phyloP scores from a whole-genome alignment of 2,113 vertebrate species.

The Colaptes auratus region DNA sequence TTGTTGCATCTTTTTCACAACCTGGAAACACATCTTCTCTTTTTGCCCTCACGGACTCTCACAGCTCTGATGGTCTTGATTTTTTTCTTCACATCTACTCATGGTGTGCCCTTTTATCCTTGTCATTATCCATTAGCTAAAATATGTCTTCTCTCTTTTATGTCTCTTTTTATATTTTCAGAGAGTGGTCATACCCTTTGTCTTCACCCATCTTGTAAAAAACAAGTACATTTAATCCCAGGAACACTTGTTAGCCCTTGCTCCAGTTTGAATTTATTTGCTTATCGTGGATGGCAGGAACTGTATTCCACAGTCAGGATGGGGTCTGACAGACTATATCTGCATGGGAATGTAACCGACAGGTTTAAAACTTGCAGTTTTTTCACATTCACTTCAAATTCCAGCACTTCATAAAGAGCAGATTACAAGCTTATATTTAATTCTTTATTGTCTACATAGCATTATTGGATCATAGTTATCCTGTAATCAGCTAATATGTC shows the following conservation, averaged over 20 bases:
- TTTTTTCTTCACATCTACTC: background rate
- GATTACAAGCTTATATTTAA: background rate
- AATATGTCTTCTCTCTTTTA: background rate
- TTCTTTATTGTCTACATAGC: background rate
- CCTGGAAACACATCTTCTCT: background rate
- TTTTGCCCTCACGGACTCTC: background rate
- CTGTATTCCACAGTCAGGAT: background rate
- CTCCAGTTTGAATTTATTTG: background rate
- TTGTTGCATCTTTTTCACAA: background rate
- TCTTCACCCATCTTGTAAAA: background rate
- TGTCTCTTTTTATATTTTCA: background rate
- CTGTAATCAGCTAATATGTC: background rate
- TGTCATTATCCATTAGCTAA: background rate
- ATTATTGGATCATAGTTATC: background rate
- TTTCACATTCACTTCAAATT: background rate
- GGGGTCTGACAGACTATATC: background rate
- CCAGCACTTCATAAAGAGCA: background rate
- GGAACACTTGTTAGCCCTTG: background rate
- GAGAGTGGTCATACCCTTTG: background rate
- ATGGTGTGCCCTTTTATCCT: background rate
- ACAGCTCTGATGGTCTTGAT: background rate
- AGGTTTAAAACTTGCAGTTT: background rate
- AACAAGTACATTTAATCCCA: background rate
- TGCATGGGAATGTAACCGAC: background rate
- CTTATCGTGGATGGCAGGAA: background rate